These are phyloP conservation scores for Nomada ruficornis DNA, from an alignment of 2,888 invertebrate genomes.

Conservation along the genomic window DNA sequence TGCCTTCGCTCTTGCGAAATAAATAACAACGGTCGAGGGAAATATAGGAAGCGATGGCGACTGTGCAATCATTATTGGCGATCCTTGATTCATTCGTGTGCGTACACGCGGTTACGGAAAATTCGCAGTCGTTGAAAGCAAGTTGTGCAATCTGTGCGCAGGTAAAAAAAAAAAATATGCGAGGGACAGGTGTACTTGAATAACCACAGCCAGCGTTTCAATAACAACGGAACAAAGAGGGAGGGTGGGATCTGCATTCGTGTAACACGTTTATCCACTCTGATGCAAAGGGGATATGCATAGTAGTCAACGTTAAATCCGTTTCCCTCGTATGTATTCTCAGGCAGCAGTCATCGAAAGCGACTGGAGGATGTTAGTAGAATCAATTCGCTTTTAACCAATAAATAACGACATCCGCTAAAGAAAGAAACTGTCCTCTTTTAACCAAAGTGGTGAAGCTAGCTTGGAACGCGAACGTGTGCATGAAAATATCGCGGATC, in stretches of 20 bases:
- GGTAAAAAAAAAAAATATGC: too few relatives aligned
- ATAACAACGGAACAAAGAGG: neutral
- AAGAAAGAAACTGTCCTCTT: too few relatives aligned
- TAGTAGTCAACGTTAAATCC: constrained; percentile 37
- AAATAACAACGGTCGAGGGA: neutral
- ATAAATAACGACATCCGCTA: too few relatives aligned
- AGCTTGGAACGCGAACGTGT: too few relatives aligned
- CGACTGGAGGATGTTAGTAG: constrained; percentile 16
- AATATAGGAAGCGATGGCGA: too few relatives aligned
- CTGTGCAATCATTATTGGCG: too few relatives aligned
- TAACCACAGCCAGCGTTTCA: neutral
- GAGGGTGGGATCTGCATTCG: constrained; percentile 1
- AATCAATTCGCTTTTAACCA: constrained; percentile 6
- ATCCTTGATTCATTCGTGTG: too few relatives aligned
- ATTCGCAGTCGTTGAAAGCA: neutral
- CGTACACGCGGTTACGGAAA: too few relatives aligned
- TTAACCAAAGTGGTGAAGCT: too few relatives aligned
- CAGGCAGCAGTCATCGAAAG: constrained; percentile 15
- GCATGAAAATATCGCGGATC: neutral
- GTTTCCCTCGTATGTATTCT: constrained; percentile 16
- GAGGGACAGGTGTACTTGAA: neutral
- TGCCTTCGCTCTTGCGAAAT: neutral
- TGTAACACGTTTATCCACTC: constrained; percentile 31
- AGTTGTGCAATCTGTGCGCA: neutral
- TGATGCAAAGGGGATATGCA: constrained; percentile 20